phyloP scores from a whole-genome alignment of 2,888 invertebrate species.

The Phaedon cochleariae region DNA sequence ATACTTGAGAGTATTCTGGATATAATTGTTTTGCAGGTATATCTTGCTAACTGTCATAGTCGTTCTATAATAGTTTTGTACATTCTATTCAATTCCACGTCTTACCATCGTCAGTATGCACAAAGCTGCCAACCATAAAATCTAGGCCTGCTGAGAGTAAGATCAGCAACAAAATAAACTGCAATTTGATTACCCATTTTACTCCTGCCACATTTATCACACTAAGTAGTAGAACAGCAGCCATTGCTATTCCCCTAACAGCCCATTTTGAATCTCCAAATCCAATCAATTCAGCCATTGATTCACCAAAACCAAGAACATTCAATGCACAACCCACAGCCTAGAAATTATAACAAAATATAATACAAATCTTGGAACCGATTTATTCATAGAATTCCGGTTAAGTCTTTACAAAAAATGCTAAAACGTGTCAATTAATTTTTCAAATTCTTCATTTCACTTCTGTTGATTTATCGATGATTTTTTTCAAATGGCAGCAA shows the following conservation, averaged over 20 bases:
- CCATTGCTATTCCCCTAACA: slow-evolving; percentile 86
- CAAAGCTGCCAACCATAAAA: slow-evolving; percentile 93
- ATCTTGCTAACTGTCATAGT: no score
- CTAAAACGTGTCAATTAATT: background rate
- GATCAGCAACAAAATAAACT: slow-evolving; percentile 86
- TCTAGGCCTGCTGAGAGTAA: slow-evolving; percentile 90
- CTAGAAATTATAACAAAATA: slow-evolving; percentile 62
- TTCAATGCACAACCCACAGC: slow-evolving; percentile 96
- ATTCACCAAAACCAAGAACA: slow-evolving; percentile 96
- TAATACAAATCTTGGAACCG: no score
- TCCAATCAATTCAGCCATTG: slow-evolving; percentile 86
- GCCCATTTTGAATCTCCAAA: slow-evolving; percentile 79
- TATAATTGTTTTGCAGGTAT: no score
- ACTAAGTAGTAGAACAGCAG: slow-evolving; percentile 85
- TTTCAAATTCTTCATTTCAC: no score
- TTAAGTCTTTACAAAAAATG: background rate
- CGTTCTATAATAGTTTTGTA: no score
- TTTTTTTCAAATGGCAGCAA: no score
- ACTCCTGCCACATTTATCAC: slow-evolving; percentile 96
- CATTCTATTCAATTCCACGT: background rate
- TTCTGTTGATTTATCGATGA: no score
- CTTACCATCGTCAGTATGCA: slow-evolving; percentile 76
- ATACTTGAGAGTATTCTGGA: no score
- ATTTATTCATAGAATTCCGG: background rate
- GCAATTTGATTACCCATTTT: slow-evolving; percentile 96